phyloP scores from a whole-genome alignment of 2,888 invertebrate genomes.

The Trichogramma dendrolimi region DNA sequence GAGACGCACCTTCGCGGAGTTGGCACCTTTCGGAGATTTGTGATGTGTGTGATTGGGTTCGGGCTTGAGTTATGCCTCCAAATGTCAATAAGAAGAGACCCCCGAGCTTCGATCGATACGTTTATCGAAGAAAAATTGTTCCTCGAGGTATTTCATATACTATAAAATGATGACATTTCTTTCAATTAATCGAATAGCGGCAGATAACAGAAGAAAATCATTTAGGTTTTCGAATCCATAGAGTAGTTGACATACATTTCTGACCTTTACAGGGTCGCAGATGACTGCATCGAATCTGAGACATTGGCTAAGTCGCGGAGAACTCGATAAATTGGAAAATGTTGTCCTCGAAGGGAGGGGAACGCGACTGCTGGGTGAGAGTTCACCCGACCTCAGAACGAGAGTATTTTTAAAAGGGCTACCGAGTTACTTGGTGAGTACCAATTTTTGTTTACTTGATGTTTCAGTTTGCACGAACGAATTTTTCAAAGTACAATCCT shows the following conservation, averaged over 20 bases:
- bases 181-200: too few relatives aligned
- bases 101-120: too few relatives aligned
- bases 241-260: neutral
- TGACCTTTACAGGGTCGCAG: conserved; percentile 49
- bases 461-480: neutral
- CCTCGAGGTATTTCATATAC: too few relatives aligned
- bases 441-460: neutral
- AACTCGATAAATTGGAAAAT: conserved; percentile 64
- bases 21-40: too few relatives aligned
- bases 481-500: neutral
- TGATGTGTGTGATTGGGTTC: too few relatives aligned
- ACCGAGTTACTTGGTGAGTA: conserved; percentile 64
- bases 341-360: conserved; percentile 68
- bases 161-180: too few relatives aligned
- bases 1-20: too few relatives aligned
- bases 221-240: neutral
- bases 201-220: too few relatives aligned
- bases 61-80: too few relatives aligned
- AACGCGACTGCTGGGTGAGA: conserved; percentile 63
- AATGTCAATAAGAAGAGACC: too few relatives aligned
- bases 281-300: conserved; percentile 57
- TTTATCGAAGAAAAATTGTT: too few relatives aligned
- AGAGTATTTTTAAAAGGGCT: conserved; percentile 64
- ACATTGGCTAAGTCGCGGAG: conserved; percentile 60
- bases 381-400: conserved; percentile 60